phyloP scores from a whole-genome alignment of 1,140 invertebrate genomes.

The Pachyrhynchus sulphureomaculatus region DNA sequence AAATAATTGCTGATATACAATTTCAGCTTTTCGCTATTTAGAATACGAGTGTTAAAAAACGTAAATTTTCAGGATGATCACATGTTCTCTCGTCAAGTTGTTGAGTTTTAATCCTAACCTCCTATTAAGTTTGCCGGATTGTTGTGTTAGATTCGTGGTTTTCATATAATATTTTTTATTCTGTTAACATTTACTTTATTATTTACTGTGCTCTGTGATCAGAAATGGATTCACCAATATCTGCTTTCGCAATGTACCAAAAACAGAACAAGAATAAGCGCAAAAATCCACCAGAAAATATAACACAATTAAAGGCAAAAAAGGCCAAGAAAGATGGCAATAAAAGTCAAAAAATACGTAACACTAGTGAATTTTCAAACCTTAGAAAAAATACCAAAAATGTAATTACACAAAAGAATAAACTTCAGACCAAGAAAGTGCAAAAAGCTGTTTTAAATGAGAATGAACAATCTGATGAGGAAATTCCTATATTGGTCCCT shows the following conservation, averaged over 20 bases:
- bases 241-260: conserved; percentile 17
- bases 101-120: no score
- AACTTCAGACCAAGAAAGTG: neutral
- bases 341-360: neutral
- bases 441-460: neutral
- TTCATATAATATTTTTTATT: no score
- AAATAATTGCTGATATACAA: no score
- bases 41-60: no score
- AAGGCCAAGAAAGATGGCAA: neutral
- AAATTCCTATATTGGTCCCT: conserved; percentile 22
- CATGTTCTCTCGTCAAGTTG: no score
- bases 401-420: neutral
- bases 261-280: conserved; percentile 14
- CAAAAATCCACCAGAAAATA: neutral
- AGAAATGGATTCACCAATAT: neutral
- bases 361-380: neutral
- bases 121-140: no score
- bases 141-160: no score
- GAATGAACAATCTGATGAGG: conserved; percentile 10
- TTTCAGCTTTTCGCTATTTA: no score
- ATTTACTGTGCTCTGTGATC: no score
- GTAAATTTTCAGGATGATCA: no score
- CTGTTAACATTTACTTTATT: no score
- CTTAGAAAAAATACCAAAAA: neutral
- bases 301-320: neutral